Evolutionary conservation across 2,888 invertebrate genomes (phyloP).

Genomic region (Masnerella sp.): DNA sequence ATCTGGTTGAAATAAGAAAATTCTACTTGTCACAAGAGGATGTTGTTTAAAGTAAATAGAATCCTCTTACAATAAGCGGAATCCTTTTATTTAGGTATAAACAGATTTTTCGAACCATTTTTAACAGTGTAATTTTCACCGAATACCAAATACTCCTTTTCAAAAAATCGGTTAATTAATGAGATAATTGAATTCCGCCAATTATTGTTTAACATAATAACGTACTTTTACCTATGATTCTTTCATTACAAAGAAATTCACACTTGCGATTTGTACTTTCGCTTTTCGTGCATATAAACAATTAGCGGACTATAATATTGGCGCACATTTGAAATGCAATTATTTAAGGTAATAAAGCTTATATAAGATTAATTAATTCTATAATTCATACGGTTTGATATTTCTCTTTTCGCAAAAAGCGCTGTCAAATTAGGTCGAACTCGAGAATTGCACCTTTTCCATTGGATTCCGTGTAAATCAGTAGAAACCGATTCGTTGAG

Average conservation of each 20-base stretch:
- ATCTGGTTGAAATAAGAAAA: too few relatives aligned
- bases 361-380: conserved; percentile 21
- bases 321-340: conserved; percentile 3
- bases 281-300: conserved; percentile 41
- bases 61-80: too few relatives aligned
- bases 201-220: conserved; percentile 26
- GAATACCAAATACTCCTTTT: not conserved
- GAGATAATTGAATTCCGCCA: conserved; percentile 20
- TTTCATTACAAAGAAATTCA: conserved; percentile 34
- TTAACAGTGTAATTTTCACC: not conserved
- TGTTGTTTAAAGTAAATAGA: too few relatives aligned
- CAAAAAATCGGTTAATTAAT: conserved; percentile 7
- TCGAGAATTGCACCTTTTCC: not conserved
- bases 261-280: conserved; percentile 27
- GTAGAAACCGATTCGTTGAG: conserved; percentile 10
- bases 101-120: too few relatives aligned
- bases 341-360: conserved; percentile 19
- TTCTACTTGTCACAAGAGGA: too few relatives aligned
- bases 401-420: conserved; percentile 7
- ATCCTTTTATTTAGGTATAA: too few relatives aligned
- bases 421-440: conserved; percentile 12
- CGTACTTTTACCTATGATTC: conserved; percentile 29
- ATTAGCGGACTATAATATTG: conserved; percentile 21
- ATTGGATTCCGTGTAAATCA: conserved; percentile 2
- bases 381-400: not conserved